These are phyloP conservation scores for Heterodera carotae DNA, from an alignment of 1,140 invertebrate genomes.

Conservation along the genomic window DNA sequence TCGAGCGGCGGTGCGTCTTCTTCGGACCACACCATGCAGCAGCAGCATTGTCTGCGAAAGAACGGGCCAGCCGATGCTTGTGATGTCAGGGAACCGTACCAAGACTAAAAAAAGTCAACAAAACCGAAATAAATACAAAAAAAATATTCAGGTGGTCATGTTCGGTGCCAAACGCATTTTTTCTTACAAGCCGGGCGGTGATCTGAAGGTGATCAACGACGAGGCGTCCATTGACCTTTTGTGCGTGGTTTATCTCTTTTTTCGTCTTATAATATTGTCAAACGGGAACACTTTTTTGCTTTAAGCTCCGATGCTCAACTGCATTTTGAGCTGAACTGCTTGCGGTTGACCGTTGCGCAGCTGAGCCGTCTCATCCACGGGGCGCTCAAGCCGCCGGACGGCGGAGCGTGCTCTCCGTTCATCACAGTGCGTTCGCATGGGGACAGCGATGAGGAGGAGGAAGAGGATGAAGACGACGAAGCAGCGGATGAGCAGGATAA, in stretches of 20 bases:
- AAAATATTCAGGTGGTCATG: constrained; percentile 29
- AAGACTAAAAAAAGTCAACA: not conserved
- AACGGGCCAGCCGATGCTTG: not conserved
- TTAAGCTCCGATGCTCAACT: constrained; percentile 5
- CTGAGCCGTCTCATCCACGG: constrained; percentile 10
- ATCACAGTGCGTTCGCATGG: constrained; percentile 15
- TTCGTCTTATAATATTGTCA: too few relatives aligned
- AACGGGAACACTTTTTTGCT: too few relatives aligned
- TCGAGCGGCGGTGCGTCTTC: constrained; percentile 2
- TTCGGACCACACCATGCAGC: not conserved
- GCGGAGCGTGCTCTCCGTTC: constrained; percentile 12
- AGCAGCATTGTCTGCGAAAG: constrained; percentile 22
- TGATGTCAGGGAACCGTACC: too few relatives aligned
- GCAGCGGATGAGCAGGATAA: not conserved
- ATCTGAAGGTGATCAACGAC: constrained; percentile 29
- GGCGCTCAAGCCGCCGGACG: not conserved
- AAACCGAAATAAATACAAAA: not conserved
- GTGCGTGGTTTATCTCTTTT: constrained; percentile 7
- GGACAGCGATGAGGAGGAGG: constrained; percentile 34
- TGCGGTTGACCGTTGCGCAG: constrained; percentile 6
- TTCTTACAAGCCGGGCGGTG: constrained; percentile 4
- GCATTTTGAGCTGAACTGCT: constrained; percentile 3
- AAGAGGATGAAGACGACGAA: constrained; percentile 21
- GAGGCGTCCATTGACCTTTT: constrained; percentile 29
- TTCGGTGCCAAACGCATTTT: constrained; percentile 33